These are phyloP conservation scores for Darevskia nairensis DNA, from an alignment of 2,797 vertebrate genomes.

Conservation along the genomic window DNA sequence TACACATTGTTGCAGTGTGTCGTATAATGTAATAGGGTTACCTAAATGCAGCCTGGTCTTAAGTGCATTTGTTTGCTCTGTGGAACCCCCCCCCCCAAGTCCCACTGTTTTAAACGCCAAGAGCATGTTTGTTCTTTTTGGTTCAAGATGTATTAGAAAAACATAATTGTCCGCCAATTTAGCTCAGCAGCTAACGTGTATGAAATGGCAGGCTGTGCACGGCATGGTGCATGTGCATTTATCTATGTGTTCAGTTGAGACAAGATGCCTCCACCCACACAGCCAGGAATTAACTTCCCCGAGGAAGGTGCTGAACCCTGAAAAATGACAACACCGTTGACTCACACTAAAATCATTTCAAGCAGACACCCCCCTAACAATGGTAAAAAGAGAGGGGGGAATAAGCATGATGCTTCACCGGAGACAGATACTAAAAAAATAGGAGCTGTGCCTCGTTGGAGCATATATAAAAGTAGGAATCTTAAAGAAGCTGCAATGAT, in stretches of 20 bases:
- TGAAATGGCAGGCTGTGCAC: not conserved
- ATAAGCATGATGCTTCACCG: not conserved
- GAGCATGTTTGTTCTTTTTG: not conserved
- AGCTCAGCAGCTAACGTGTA: not conserved
- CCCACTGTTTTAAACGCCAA: not conserved
- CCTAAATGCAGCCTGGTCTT: too few relatives aligned
- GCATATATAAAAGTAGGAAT: not conserved
- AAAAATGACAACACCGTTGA: not conserved
- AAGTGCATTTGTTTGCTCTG: not conserved
- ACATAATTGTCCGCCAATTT: slow-evolving; percentile 8
- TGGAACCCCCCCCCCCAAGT: too few relatives aligned
- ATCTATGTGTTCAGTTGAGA: not conserved
- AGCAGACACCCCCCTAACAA: not conserved
- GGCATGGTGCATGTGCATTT: not conserved
- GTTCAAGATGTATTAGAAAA: not conserved
- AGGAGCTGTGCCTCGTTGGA: not conserved
- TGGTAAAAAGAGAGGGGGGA: not conserved
- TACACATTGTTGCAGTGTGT: too few relatives aligned
- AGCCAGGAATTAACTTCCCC: slow-evolving; percentile 1
- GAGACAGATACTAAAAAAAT: not conserved
- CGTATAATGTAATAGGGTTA: too few relatives aligned
- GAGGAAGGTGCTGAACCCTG: not conserved
- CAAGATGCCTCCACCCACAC: not conserved
- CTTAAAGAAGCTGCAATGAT: not conserved
- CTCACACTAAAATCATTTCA: slow-evolving; percentile 4